These are phyloP conservation scores for Plusia festucae DNA, from an alignment of 2,888 invertebrate genomes.

Conservation along the genomic window DNA sequence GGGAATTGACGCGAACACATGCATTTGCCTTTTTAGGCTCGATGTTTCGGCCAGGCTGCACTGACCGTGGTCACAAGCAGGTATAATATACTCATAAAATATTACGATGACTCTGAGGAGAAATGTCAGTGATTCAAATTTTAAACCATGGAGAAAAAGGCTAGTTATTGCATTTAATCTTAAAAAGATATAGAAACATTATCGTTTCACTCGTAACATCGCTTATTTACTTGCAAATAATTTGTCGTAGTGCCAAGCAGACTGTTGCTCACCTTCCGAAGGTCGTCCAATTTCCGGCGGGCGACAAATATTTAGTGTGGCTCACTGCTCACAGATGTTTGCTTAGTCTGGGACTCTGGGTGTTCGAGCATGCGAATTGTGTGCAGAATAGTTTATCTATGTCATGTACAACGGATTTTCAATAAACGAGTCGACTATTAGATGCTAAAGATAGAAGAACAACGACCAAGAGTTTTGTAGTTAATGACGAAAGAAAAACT, in stretches of 20 bases:
- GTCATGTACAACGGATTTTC: not conserved
- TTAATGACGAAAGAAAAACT: too few species aligned
- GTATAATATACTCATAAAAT: too few species aligned
- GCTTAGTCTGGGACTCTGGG: not conserved
- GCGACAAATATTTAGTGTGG: slow-evolving; percentile 6
- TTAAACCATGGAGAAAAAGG: too few species aligned
- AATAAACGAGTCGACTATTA: too few species aligned
- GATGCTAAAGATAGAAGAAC: too few species aligned
- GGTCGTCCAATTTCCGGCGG: slow-evolving; percentile 1
- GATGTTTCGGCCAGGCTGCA: too few species aligned
- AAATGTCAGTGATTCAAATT: too few species aligned
- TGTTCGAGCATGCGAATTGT: not conserved
- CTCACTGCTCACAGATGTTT: slow-evolving; percentile 3
- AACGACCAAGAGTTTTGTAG: too few species aligned
- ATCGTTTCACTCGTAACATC: not conserved
- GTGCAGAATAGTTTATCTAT: not conserved
- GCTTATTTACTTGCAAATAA: slow-evolving; percentile 1
- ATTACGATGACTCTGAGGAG: too few species aligned
- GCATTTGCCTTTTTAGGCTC: too few species aligned
- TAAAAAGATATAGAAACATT: not conserved
- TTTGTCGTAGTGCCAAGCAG: not conserved
- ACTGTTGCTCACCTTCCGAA: slow-evolving; percentile 5
- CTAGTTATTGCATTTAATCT: not conserved
- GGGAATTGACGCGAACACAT: too few species aligned
- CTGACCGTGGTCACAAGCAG: too few species aligned